Conservation (phyloP, 2,888 invertebrate genomes). For the Ptilodon capucinus region DNA sequence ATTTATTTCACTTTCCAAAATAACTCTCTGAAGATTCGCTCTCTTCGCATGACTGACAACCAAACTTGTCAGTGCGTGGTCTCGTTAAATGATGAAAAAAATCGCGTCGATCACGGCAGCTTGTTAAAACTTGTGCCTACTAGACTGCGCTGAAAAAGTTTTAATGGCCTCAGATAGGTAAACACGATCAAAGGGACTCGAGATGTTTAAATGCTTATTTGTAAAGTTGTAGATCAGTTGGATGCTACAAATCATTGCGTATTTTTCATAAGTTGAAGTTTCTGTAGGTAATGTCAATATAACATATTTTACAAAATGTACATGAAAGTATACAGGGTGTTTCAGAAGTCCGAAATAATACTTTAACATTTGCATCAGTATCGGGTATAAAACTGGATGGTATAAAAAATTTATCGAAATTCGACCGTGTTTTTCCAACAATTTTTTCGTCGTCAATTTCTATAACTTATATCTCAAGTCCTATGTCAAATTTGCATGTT, state of each 20-base stretch:
- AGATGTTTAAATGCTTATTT: conserved; percentile 32
- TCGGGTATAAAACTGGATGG: too few relatives aligned
- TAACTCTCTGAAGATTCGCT: neutral
- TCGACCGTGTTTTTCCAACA: too few relatives aligned
- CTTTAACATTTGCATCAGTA: too few relatives aligned
- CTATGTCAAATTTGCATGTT: too few relatives aligned
- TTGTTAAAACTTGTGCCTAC: conserved; percentile 36
- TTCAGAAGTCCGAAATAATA: too few relatives aligned
- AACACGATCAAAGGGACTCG: conserved; percentile 30
- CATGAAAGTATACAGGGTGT: too few relatives aligned
- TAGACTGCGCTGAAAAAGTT: conserved; percentile 24
- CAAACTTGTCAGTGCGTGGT: conserved; percentile 16
- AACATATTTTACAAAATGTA: too few relatives aligned
- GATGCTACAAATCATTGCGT: neutral
- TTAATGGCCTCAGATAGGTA: conserved; percentile 32
- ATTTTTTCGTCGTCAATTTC: too few relatives aligned
- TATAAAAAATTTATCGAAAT: too few relatives aligned
- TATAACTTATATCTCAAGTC: too few relatives aligned
- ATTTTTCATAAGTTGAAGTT: too few relatives aligned
- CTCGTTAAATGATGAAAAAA: conserved; percentile 26
- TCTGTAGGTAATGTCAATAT: too few relatives aligned
- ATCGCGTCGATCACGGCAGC: conserved; percentile 31
- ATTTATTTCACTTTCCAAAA: neutral
- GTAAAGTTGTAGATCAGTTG: conserved; percentile 6
- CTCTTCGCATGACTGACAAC: conserved; percentile 1